Base-by-base conservation (phyloP, 1,140 invertebrate genomes). In the Gerris buenoi region DNA sequence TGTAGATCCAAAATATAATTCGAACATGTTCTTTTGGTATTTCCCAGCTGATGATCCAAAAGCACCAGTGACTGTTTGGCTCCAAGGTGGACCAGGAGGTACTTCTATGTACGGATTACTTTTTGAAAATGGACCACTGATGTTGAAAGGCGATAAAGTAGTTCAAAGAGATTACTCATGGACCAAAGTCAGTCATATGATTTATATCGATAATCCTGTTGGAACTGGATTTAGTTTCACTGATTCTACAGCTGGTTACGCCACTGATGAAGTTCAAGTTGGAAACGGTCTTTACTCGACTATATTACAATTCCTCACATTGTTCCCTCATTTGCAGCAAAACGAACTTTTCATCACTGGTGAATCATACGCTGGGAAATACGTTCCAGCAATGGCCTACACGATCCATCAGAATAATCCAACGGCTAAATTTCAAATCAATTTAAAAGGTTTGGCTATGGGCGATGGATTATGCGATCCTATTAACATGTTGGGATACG, bases 391-490 rank as follows among this genome's bases (percentile, higher is more conserved):
- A 0, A 74, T 91, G 18, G 84, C 84, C 0, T 84, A 89, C 73
- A 85, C 86, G 22, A 91, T 93, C 63, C 85, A 91, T 73, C 79
- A 81, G 69, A 81, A 85, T 33, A 88, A 86, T 71, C 79, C 82
- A 56, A 83, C 77, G 27, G 80, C 84, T 10, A 74, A 80, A 64
- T 70, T 79, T 10, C 84, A 84, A 68, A 84, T 87, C 1, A 86
- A 87, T 71, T 73, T 89, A 1, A 65, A 68, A 10, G 88, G 87
- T 56, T 76, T 95, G 68, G 86, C 88, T 0, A 93, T 95, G 73
- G 91, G 91, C 0, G 91, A 94, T 79, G 91, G 91, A 0, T 78
- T 92, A 0, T 86, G 84, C 68, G 91, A 93, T 78, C 91, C 91
- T 0, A 78, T 84, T 26, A 84, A 88, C 74, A 89, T 92, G 78